Base-by-base conservation (phyloP, 1,140 invertebrate species). In the Ceratitis capitata region DNA sequence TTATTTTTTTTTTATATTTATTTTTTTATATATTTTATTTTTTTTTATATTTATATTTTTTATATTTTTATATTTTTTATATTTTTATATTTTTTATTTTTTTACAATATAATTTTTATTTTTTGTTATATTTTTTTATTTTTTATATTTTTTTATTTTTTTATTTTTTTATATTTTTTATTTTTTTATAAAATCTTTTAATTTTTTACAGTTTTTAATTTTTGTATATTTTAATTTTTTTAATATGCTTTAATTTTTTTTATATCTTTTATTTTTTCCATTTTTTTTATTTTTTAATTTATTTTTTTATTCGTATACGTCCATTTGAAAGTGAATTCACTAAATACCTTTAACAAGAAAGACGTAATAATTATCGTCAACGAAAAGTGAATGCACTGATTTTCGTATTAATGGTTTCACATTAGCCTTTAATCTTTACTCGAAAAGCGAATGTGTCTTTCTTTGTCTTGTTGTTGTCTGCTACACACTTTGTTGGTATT, bases 291-390 rank as follows among this genome's bases (percentile, higher is more conserved):
- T 56, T 23, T 56, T 12, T 7, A 56, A 23, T 56, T 56, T 4
- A 6, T 23, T 56, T 56, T 56, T 56, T 16, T 10, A 47, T 12
- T 47, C n/a, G n/a, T 12, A 47, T 47, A 12, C 51, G 51, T 7
- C 23, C 19, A 56, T 7, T 56, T 56, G 2, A 61, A 61, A 29
- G 85, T 87, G 87, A 82, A 47, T 78, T 85, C 86, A 87, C 69
- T 78, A 86, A 78, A 53, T 49, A 82, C 86, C 84, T 85, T 84
- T 85, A 45, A 26, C 58, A 49, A 84, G 39, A 42, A 45, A n/a
- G 10, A 39, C 4, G 19, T n/a, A 64, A 49, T 47, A 39, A 85
- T 85, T 47, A n/a, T 78, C 87, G 61, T 23, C 78, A 51, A 26
- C 3, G 51, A 78, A 32, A 69, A 69, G 61, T 69, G 61, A 69